Base-by-base conservation (phyloP, 1,140 invertebrate genomes). In the Lepeophtheirus salmonis region DNA sequence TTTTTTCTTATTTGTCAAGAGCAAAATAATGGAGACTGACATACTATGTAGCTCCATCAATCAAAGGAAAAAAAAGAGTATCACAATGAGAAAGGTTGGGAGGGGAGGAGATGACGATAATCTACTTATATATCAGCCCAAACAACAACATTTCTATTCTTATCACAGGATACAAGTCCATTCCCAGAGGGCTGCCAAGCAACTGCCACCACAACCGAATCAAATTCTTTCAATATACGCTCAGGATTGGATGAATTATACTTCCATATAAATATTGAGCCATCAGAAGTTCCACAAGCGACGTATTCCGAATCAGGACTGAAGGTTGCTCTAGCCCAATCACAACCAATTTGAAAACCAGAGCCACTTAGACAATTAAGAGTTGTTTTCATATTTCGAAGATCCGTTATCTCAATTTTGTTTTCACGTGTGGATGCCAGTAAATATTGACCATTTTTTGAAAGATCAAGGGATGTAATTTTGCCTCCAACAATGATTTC, bases 401-500 rank as follows among this genome's bases (percentile, higher is more conserved):
- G 76, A 74, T 98, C 94, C 67, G 97, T 79, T 20, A 95, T 75
- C 71, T 89, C 88, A 64, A 98, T 76, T 25, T 87, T 89, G 74
- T 97, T 89, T 74, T 97, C 92, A 68, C 92, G 76, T 41, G 89
- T 85, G 71, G 89, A 94, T 67, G 84, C 83, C 64, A 97, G 73
- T 52, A 97, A 75, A 71, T 83, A 87, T 72, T 85, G 84, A 65
- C 82, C 81, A 79, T 96, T 90, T 90, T 82, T 80, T 56, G 89
- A 89, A 56, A 97, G 73, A 74, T 91, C 88, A 60, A 98, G 75
- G 6, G 92, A 97, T 3, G 92, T 97, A 49, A 97, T 83, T 78
- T 89, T 90, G 50, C 88, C 91, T 68, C 89, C 83, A 18, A 97
- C 75, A 49, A 84, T 68, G 62, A 97, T 84, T 70, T 92, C 84